Evolutionary conservation across 2,888 invertebrate genomes (phyloP), one percentile per base, ranked within the genome.

Genomic region (Incurvaria masculella): DNA sequence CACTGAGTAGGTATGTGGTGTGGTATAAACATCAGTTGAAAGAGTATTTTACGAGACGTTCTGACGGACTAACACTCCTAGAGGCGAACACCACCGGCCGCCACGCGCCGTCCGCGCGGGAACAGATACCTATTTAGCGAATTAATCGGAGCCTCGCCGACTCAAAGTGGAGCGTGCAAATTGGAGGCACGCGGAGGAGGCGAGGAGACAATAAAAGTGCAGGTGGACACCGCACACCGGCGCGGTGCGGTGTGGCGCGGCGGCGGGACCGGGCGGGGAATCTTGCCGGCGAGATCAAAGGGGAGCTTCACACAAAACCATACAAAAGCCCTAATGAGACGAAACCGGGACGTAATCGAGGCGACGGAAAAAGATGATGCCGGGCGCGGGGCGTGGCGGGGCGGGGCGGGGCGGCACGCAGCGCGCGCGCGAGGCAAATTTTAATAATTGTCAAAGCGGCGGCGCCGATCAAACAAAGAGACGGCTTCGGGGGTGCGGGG

Each of bases 391-490:
- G 73, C 23, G 51, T n/a, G n/a, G n/a, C n/a, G n/a, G n/a, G n/a
- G n/a, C n/a, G n/a, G n/a, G n/a, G n/a, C n/a, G 26, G 46, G 26
- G 46, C 19, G 44, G 40, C 46, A 44, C 44, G 51, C 43, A 33
- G 45, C 44, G 23, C 27, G 46, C 27, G 46, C 74, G 74, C 75
- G 74, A 72, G 76, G 76, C 79, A 73, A 78, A 79, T 79, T 79
- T 79, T 79, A 79, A 79, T 79, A 79, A 79, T 79, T 79, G 79
- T 79, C 79, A 79, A 79, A 79, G 79, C 79, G 76, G 72, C 78
- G 78, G 79, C 72, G 66, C 64, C 76, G 75, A 78, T 78, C 78
- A 79, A 79, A 79, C 73, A 52, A 52, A 51, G 49, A 40, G 27
- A 17, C 26, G 45, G 27, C 33, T 33, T n/a, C 33, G 33, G 33